Conservation (phyloP, 2,797 vertebrate genomes). For the Pagetopsis macropterus region DNA sequence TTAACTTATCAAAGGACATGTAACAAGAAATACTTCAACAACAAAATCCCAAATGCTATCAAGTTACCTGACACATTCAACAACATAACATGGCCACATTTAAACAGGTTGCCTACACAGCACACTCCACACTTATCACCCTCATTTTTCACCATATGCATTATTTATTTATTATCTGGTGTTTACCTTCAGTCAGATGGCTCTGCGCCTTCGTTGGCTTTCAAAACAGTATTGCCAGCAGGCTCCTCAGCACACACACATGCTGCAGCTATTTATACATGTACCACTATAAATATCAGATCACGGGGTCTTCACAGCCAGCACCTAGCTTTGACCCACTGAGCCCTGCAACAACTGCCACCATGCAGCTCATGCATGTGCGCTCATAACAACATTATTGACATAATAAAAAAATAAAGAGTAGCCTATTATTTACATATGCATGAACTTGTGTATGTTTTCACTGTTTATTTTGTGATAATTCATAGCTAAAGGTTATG, state of each 20-base stretch:
- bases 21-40: neutral
- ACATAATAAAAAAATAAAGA: neutral
- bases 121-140: neutral
- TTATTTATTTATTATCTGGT: constrained; percentile 20
- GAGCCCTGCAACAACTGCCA: constrained; percentile 41
- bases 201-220: constrained; percentile 54
- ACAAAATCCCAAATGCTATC: neutral
- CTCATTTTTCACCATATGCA: neutral
- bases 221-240: constrained; percentile 56
- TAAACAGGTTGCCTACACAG: neutral
- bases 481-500: neutral
- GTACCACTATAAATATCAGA: constrained; percentile 75
- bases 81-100: neutral
- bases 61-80: neutral
- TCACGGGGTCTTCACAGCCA: constrained; percentile 66
- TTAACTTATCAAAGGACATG: neutral
- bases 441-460: neutral
- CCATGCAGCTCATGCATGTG: constrained; percentile 25
- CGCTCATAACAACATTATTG: neutral
- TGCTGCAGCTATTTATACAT: constrained; percentile 77
- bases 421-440: neutral
- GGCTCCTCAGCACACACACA: constrained; percentile 62
- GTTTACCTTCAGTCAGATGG: constrained; percentile 79
- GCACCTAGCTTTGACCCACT: constrained; percentile 71
- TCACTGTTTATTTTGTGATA: neutral